These are phyloP conservation scores for Macroteleia sp. DNA, from an alignment of 2,888 invertebrate genomes.

Conservation along the genomic window DNA sequence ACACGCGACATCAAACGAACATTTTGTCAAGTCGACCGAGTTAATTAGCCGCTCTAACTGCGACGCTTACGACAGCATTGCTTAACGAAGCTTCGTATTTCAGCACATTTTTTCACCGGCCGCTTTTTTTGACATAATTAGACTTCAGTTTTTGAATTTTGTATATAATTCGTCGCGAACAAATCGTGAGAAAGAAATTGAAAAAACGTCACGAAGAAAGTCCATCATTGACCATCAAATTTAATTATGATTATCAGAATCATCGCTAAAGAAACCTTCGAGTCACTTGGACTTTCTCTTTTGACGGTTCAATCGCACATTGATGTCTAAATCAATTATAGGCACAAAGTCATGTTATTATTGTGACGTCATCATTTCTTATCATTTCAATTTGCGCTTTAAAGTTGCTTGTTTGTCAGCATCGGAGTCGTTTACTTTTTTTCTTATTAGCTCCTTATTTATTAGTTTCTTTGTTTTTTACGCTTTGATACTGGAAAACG, in stretches of 20 bases:
- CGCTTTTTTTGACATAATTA: slow-evolving; percentile 22
- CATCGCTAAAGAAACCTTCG: slow-evolving; percentile 19
- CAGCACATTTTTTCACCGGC: slow-evolving; percentile 17
- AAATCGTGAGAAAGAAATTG: too few relatives aligned
- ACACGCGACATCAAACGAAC: slow-evolving; percentile 43
- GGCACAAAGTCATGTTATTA: slow-evolving; percentile 43
- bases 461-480: slow-evolving; percentile 5
- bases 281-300: slow-evolving; percentile 48
- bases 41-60: slow-evolving; percentile 55
- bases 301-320: slow-evolving; percentile 47
- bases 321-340: slow-evolving; percentile 54
- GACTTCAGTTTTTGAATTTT: too few relatives aligned
- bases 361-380: slow-evolving; percentile 51
- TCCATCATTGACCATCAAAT: background rate
- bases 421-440: too few relatives aligned
- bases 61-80: slow-evolving; percentile 54
- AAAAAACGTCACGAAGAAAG: too few relatives aligned
- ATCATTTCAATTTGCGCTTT: slow-evolving; percentile 58
- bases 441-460: slow-evolving; percentile 2
- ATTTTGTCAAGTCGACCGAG: slow-evolving; percentile 60
- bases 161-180: too few relatives aligned
- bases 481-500: background rate
- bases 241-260: slow-evolving; percentile 28
- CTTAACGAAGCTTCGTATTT: slow-evolving; percentile 53
- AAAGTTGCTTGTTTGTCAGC: slow-evolving; percentile 46